phyloP scores from a whole-genome alignment of 2,797 vertebrate genomes.

The Neoniphon sammara region DNA sequence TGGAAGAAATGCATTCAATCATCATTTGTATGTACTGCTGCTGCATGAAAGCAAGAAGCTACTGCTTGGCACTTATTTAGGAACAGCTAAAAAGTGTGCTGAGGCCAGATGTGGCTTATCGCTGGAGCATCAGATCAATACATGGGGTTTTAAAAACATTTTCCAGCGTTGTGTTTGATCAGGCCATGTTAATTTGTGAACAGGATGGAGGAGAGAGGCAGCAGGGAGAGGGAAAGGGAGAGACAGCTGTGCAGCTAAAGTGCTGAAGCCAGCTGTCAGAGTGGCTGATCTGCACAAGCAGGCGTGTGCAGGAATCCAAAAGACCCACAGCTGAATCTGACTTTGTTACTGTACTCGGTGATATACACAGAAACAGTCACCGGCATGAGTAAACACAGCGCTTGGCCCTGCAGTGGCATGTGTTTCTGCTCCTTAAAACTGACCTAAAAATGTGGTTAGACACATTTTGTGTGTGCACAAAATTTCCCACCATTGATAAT shows the following conservation, averaged over 20 bases:
- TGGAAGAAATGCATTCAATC: too few species aligned
- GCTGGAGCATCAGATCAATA: too few species aligned
- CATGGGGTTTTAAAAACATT: conserved; percentile 4
- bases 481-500: not conserved
- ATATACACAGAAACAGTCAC: conserved; percentile 36
- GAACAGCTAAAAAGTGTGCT: too few species aligned
- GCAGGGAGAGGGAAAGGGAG: conserved; percentile 41
- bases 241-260: conserved; percentile 78
- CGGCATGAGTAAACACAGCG: not conserved
- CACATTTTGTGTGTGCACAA: not conserved
- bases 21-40: too few species aligned
- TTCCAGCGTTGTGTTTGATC: not conserved
- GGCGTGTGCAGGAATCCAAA: conserved; percentile 82
- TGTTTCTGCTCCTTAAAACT: not conserved
- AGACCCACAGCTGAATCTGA: conserved; percentile 78
- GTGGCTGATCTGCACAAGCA: conserved; percentile 77
- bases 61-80: not conserved
- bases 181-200: conserved; percentile 58
- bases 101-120: too few species aligned
- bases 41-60: too few species aligned
- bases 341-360: conserved; percentile 53
- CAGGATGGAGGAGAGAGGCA: conserved; percentile 41
- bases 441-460: not conserved
- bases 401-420: not conserved
- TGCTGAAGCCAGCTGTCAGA: conserved; percentile 77